Base-by-base conservation (phyloP, 2,113 vertebrate genomes). In the Corythoichthys intestinalis region DNA sequence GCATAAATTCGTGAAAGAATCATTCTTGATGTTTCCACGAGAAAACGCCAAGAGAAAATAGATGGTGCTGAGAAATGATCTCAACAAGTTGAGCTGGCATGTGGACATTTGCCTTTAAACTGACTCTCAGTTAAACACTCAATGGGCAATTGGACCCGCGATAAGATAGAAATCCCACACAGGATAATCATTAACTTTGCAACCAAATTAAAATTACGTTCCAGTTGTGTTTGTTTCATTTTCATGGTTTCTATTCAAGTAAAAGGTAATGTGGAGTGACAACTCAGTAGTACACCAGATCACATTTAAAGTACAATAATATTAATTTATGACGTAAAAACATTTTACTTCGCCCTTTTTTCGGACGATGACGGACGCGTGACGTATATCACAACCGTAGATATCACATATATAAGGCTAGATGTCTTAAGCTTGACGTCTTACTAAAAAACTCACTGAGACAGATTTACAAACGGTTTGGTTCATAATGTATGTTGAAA, bases 171-270 rank as follows among this genome's bases (percentile, higher is more conserved):
- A 41, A 39, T 62, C 49, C 4, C 70, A 34, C 28, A 20, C 39
- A 46, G 68, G 83, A 68, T 84, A 91, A 91, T 91, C 54, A 91
- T 89, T 91, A 88, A 91, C 87, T 64, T 61, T 49, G 53, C 39
- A 68, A 49, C n/a, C 65, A 11, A 10, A 37, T 13, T 44, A 13
- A 10, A 37, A 8, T 50, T 35, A 37, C 47, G 50, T 38, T 13
- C n/a, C 10, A 63, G 11, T 2, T 47, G 41, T 34, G 17, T 62
- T 44, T 47, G 61, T 48, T 48, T 63, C 41, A 20, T 14, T 34
- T 20, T 34, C 12, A 34, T 34, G 11, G 41, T n/a, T 34, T 28
- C 1, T 3, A 34, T 63, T 34, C 5, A 7, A 47, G n/a, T 63
- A 34, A 12, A 44, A 60, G n/a, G 34, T 13, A 37, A 15, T 58